These are phyloP conservation scores for Aleadryas rufinucha DNA, from an alignment of 2,113 vertebrate genomes.

Conservation along the genomic window DNA sequence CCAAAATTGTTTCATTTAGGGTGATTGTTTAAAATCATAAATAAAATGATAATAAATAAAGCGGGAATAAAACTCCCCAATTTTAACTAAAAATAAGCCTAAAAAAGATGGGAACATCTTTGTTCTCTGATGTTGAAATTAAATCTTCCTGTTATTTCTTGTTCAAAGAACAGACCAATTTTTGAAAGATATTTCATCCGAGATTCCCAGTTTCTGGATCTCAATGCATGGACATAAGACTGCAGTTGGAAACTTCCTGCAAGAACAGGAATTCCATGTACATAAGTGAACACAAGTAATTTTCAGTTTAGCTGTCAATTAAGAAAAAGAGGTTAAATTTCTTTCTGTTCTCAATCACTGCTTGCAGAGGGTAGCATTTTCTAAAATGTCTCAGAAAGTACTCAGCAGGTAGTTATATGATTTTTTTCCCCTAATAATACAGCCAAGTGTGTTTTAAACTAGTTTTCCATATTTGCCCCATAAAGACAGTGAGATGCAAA, in stretches of 20 bases:
- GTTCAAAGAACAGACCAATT: neutral
- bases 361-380: neutral
- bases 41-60: neutral
- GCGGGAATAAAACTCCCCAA: rapidly evolving
- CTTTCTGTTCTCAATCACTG: neutral
- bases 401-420: neutral
- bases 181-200: neutral
- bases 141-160: neutral
- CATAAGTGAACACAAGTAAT: neutral
- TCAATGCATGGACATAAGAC: neutral
- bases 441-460: neutral
- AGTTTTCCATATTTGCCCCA: neutral
- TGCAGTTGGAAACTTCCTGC: neutral
- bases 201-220: neutral
- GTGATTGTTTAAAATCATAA: neutral
- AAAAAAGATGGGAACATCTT: neutral
- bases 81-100: neutral
- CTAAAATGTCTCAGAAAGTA: neutral
- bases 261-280: neutral
- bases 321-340: neutral
- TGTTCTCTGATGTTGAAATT: neutral
- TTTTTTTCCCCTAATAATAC: no score
- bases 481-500: neutral
- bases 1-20: neutral
- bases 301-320: neutral